phyloP scores from a whole-genome alignment of 2,888 invertebrate genomes.

The Digitonthophagus gazella region DNA sequence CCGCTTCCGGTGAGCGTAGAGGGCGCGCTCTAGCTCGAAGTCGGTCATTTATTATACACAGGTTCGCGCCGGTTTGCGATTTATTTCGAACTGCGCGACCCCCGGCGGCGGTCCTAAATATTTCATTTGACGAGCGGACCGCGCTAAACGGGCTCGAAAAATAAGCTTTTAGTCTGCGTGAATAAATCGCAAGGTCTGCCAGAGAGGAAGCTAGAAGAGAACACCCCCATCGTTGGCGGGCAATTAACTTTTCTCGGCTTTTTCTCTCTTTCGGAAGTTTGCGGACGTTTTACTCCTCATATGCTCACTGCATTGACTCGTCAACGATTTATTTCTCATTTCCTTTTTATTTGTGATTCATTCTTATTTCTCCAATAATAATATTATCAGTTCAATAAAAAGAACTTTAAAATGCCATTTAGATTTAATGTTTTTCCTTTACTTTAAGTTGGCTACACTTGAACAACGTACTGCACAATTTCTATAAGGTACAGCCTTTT shows the following conservation, averaged over 20 bases:
- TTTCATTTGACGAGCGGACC: background rate
- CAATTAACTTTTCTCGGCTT: conserved; percentile 4
- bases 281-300: background rate
- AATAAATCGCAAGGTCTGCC: background rate
- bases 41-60: background rate
- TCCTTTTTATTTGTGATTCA: background rate
- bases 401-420: no score
- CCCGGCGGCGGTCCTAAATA: background rate
- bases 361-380: no score
- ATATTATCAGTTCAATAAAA: no score
- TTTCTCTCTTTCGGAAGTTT: conserved; percentile 1
- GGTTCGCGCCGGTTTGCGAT: background rate
- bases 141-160: background rate
- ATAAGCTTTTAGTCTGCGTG: background rate
- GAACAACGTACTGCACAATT: no score
- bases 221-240: no score
- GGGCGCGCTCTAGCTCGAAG: background rate
- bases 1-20: background rate
- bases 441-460: no score
- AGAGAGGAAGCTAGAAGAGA: no score
- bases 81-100: background rate
- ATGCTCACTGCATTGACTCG: background rate
- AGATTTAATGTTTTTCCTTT: no score
- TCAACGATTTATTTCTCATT: background rate
- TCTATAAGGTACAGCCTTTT: no score